These are phyloP conservation scores for Crypturellus tataupa DNA, from an alignment of 2,797 vertebrate genomes.

Conservation along the genomic window DNA sequence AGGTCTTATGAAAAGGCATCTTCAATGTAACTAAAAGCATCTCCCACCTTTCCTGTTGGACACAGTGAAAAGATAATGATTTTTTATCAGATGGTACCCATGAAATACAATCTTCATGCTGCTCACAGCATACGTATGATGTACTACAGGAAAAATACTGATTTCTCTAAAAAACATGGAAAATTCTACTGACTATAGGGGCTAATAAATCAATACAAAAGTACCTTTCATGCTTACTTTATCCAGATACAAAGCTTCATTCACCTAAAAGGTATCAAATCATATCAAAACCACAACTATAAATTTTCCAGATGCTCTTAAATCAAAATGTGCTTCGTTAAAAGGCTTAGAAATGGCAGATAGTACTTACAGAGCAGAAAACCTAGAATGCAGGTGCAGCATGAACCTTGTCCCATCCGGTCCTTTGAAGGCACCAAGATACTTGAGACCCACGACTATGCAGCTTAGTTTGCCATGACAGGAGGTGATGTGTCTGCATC, in stretches of 20 bases:
- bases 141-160: neutral
- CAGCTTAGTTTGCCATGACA: neutral
- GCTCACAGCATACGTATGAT: neutral
- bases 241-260: constrained; percentile 15
- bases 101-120: neutral
- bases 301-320: neutral
- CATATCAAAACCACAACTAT: neutral
- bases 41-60: neutral
- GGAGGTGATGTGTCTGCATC: neutral
- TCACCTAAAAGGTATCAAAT: constrained; percentile 12
- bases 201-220: constrained; percentile 21
- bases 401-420: neutral
- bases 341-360: neutral
- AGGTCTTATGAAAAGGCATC: neutral
- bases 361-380: neutral
- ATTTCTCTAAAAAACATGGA: neutral
- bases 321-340: constrained; percentile 1
- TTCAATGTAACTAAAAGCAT: neutral
- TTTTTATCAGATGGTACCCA: neutral
- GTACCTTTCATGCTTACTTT: neutral
- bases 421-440: neutral
- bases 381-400: neutral
- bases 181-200: neutral
- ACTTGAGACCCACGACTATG: neutral
- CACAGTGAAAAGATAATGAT: neutral